Percentiles rank a stretch among this genome's conserved stretches.
Evolutionary conservation across 2,797 vertebrate species (phyloP).

Genomic region (Periparus ater): DNA sequence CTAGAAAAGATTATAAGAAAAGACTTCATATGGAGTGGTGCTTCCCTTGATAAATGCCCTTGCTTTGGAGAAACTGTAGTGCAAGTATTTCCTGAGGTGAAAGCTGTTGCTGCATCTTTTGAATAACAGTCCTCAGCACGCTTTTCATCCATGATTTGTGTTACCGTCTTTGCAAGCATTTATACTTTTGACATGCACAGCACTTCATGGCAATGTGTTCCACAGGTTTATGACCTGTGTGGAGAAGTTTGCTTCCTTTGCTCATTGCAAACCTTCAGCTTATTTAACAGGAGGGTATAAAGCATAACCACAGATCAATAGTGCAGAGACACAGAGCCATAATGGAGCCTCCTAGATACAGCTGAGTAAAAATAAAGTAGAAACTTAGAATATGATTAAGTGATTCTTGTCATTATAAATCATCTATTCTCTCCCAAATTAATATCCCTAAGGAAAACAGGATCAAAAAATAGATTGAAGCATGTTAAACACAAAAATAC

Average conservation of each 20-base stretch:
- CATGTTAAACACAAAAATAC: neutral
- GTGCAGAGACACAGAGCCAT: neutral
- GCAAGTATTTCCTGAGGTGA: neutral
- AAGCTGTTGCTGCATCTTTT: neutral
- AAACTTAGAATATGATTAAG: neutral
- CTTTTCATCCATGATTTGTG: neutral
- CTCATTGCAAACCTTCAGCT: neutral
- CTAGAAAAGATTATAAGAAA: conserved; percentile 6
- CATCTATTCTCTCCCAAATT: neutral
- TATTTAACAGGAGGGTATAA: neutral
- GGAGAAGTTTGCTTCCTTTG: neutral
- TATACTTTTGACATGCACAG: neutral
- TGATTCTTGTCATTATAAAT: neutral
- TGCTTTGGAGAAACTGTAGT: neutral
- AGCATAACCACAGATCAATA: neutral
- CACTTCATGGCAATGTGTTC: neutral
- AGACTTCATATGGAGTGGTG: neutral
- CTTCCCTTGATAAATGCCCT: neutral
- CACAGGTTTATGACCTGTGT: neutral
- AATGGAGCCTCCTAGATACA: neutral
- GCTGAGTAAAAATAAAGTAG: neutral
- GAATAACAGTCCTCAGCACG: neutral
- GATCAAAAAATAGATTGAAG: neutral
- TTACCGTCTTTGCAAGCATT: neutral
- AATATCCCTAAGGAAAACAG: neutral